Evolutionary conservation across 2,888 invertebrate genomes (phyloP), one percentile per base, ranked within the genome.

Genomic region (Copidosoma aretas): DNA sequence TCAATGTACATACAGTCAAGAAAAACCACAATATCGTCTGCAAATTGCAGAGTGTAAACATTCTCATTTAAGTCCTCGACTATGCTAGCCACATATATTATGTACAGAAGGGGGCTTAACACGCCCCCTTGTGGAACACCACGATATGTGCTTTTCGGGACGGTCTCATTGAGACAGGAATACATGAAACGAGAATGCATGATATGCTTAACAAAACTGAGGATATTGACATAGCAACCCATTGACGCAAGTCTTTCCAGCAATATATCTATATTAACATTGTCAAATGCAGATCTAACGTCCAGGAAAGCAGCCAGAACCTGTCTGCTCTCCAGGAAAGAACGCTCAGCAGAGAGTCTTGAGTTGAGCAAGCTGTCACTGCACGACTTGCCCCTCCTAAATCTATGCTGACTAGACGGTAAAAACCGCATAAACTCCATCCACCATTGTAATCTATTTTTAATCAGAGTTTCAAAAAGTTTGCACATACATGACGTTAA

Each of bases 361-460:
- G 25, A 14, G 17, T 49, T 24, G 8, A 24, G 14, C 1, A 60
- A n/a, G 46, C 46, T 60, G 22, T 60, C 51, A 15, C 19, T 22
- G 19, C 49, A 49, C 17, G 49, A 49, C 14, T 24, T 21, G n/a
- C 60, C 60, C 22, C 46, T 60, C 22, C 60, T 46, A 32, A 60
- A 60, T 5, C 60, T 17, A 24, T 15, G 15, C 22, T 46, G 60
- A 46, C 19, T 22, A 15, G 43, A 3, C 4, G 24, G 46, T 15
- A 60, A 8, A 46, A 60, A n/a, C 5, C 22, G 43, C 10, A 46
- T 4, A 21, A 4, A 15, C n/a, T 60, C 60, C 19, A 60, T 22
- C 61, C 61, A 67, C 56, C 61, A 67, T 17, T 67, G 46, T 19
- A 67, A 24, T 22, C 61, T 54, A 32, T 67, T 61, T 52, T 67